Base-by-base conservation (phyloP, 2,113 vertebrate genomes). In the Monopterus albus region DNA sequence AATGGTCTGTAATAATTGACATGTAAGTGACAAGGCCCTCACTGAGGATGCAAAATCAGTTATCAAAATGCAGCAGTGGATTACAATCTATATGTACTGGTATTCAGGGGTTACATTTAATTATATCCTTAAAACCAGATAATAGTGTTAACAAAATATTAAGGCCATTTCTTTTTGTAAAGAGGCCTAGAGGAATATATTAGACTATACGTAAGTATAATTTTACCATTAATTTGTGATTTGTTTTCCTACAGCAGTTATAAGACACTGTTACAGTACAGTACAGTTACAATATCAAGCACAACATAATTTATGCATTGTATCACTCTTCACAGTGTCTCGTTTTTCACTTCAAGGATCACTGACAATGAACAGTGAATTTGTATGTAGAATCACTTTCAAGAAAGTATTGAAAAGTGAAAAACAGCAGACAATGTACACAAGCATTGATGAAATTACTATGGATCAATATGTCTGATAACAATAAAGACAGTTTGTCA, bases 1-100 rank as follows among this genome's bases (percentile, higher is more conserved):
- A 92, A 93, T 92, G 89, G 87, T 79, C 87, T 83, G 40, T 91
- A 85, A 68, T 81, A 87, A 91, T 82, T 81, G 81, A 92, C 83
- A 90, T n/a, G n/a, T n/a, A n/a, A 84, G 84, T 90, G 87, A 90
- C 85, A 83, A 76, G 72, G 76, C 29, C 50, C 64, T 87, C 73
- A 87, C 77, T 84, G 78, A 69, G 42, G 65, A 72, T 66, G 78
- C 72, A 81, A 82, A 79, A 65, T 21, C 58, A 35, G 50, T 68
- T 69, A 70, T 85, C 61, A 71, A 69, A 77, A 79, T 78, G 46
- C 56, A 72, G 73, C 20, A 13, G 61, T 15, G 57, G 61, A 78
- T 77, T 85, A 81, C 56, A 83, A 78, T 47, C 23, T 71, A 46
- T 64, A 35, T 15, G 0, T 35, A 21, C 39, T 47, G 21, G 7